A percentile compares a stretch with the other conserved stretches of the same genome.
phyloP scores from a whole-genome alignment of 2,113 vertebrate genomes.

The Chrysochloris asiatica region DNA sequence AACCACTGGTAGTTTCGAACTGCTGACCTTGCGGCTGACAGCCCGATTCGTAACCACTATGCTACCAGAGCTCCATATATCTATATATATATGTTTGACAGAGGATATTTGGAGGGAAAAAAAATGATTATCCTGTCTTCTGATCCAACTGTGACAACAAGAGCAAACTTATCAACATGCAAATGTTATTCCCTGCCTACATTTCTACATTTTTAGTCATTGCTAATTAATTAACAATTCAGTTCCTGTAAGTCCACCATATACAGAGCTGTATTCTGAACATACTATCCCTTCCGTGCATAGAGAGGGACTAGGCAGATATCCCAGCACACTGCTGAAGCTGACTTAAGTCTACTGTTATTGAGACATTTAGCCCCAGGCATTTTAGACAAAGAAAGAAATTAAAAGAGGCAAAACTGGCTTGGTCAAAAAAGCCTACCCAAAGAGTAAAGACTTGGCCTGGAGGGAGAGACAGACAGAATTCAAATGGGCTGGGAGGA shows the following conservation, averaged over 20 bases:
- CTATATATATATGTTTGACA: too few species aligned
- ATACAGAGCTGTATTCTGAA: neutral
- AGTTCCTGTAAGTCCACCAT: neutral
- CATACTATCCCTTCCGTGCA: neutral
- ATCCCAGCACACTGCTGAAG: neutral
- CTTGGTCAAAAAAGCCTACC: neutral
- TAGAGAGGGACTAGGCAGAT: neutral
- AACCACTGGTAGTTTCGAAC: too few species aligned
- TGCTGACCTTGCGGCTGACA: too few species aligned
- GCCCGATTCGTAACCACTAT: too few species aligned
- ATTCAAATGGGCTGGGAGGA: neutral
- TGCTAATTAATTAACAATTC: neutral
- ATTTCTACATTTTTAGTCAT: neutral
- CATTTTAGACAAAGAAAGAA: conserved; percentile 6
- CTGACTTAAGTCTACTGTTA: neutral
- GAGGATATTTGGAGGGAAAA: too few species aligned
- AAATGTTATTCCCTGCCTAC: neutral
- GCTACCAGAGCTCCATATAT: too few species aligned
- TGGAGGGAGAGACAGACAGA: neutral
- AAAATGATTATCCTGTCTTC: neutral
- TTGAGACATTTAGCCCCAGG: neutral
- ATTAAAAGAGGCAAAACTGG: neutral
- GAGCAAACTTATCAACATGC: neutral
- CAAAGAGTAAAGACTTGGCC: neutral
- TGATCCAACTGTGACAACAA: neutral